Evolutionary conservation across 2,797 vertebrate genomes (phyloP), one percentile per base, ranked within the genome.

Genomic region (Gadopsis bispinosus): DNA sequence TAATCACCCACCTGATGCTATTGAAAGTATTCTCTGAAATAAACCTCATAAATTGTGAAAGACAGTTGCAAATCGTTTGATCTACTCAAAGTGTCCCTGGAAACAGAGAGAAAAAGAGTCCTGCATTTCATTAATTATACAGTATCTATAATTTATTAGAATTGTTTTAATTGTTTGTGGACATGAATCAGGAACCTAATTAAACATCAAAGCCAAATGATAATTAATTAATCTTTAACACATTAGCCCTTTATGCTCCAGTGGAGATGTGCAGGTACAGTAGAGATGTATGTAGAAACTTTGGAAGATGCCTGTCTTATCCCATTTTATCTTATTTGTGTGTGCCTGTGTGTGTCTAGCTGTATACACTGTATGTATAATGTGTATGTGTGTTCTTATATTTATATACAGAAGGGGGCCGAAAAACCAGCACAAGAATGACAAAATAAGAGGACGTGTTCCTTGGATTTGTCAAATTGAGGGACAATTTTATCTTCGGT

Each of bases 1-100:
- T 85, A 55, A 69, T 81, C 70, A 74, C 43, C 74, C 66, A 83
- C 73, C 79, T 86, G 78, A 65, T 79, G 73, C 56, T 73, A 26
- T 10, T 74, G 37, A 75, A 79, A 68, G 59, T 51, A 41, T 69
- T 81, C 58, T 80, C 75, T 77, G 48, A 84, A 75, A 80, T 48
- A 60, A 75, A 73, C 51, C 61, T 77, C 43, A 65, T 66, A 51
- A 79, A 83, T 19, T 66, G 43, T 71, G 55, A 88, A 70, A 73
- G 55, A 67, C 78, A 67, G 50, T 16, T 9, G 33, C 47, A 56
- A 63, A 68, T 81, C 35, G 62, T 86, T 76, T 83, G 48, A 89
- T 83, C 69, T 53, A 11, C 55, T 65, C 4, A 0, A 77, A 74
- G 77, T 83, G 78, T 78, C 78, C 76, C 61, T 71, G 77, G 72